These are phyloP conservation scores for Clinocottus analis DNA, from an alignment of 2,113 vertebrate species.

Conservation along the genomic window DNA sequence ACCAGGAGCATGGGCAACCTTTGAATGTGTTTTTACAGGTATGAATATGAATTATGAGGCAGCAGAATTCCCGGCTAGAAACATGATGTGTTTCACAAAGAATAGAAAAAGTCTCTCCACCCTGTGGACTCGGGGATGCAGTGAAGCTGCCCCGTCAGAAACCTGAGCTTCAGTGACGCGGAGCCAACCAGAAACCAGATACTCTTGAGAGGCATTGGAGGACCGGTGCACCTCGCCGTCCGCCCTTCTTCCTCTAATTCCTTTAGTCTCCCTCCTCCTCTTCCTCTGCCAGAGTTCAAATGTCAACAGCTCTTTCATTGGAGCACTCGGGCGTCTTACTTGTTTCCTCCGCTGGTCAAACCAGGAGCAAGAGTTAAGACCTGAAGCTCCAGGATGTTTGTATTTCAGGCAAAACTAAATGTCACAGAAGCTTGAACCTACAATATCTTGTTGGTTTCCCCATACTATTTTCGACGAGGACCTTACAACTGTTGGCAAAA, in stretches of 20 bases:
- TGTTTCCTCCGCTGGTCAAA: constrained; percentile 16
- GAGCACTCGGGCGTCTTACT: constrained; percentile 12
- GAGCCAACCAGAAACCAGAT: constrained; percentile 67
- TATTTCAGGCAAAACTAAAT: constrained; percentile 11
- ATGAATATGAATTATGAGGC: background rate
- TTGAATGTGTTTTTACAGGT: background rate
- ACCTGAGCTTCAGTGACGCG: constrained; percentile 66
- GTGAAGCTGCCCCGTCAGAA: constrained; percentile 57
- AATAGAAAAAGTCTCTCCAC: background rate
- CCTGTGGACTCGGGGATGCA: constrained; percentile 11
- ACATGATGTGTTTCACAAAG: background rate
- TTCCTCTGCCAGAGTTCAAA: constrained; percentile 57
- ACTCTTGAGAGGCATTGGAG: constrained; percentile 68
- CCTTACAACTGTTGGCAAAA: background rate
- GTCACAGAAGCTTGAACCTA: background rate
- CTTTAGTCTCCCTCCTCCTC: constrained; percentile 20
- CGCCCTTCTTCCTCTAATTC: constrained; percentile 39
- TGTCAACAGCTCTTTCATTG: constrained; percentile 54
- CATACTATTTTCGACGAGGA: background rate
- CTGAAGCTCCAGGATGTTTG: background rate
- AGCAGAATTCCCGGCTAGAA: background rate
- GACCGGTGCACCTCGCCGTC: constrained; percentile 49
- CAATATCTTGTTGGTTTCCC: background rate
- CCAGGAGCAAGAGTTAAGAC: background rate
- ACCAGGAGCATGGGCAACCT: background rate